Evolutionary conservation across 2,797 vertebrate species (phyloP).

Genomic region (Furcifer pardalis): DNA sequence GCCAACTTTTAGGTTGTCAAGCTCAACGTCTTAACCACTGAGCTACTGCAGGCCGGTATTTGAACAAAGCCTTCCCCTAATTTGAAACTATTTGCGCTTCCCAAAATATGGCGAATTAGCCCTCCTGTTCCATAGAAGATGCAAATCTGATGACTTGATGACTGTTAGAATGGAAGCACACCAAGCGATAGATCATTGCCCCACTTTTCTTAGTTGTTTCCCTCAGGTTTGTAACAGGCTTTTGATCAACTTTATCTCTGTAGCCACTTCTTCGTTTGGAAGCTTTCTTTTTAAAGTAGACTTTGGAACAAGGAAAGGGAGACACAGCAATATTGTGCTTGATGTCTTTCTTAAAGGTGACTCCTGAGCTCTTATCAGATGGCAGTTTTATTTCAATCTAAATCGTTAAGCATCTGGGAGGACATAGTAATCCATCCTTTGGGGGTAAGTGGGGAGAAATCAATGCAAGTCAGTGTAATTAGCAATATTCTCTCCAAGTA

Average conservation of each 20-base stretch:
- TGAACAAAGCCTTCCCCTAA: no score
- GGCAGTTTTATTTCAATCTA: constrained; percentile 61
- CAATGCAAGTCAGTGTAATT: constrained; percentile 71
- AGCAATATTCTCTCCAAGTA: constrained; percentile 58
- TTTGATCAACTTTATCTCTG: constrained; percentile 36
- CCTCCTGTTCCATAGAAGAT: not conserved
- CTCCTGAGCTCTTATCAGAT: constrained; percentile 57
- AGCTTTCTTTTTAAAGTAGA: constrained; percentile 55
- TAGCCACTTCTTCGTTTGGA: constrained; percentile 19
- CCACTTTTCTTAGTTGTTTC: no score
- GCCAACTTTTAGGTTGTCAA: no score
- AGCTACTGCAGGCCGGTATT: no score
- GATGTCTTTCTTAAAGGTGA: constrained; percentile 66
- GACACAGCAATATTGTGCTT: constrained; percentile 46
- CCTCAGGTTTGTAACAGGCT: not conserved
- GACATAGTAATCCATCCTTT: constrained; percentile 67
- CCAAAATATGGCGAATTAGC: no score
- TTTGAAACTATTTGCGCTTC: no score
- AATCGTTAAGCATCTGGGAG: constrained; percentile 67
- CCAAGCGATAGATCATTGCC: no score
- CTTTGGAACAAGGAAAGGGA: constrained; percentile 38
- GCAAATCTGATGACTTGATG: constrained; percentile 55
- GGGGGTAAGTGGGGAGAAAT: constrained; percentile 45
- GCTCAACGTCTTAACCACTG: no score
- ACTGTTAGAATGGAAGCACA: not conserved